A percentile compares a stretch with the other conserved stretches of the same genome.
These are phyloP conservation scores for Pao palembangensis DNA, from an alignment of 2,113 vertebrate genomes.

Conservation along the genomic window DNA sequence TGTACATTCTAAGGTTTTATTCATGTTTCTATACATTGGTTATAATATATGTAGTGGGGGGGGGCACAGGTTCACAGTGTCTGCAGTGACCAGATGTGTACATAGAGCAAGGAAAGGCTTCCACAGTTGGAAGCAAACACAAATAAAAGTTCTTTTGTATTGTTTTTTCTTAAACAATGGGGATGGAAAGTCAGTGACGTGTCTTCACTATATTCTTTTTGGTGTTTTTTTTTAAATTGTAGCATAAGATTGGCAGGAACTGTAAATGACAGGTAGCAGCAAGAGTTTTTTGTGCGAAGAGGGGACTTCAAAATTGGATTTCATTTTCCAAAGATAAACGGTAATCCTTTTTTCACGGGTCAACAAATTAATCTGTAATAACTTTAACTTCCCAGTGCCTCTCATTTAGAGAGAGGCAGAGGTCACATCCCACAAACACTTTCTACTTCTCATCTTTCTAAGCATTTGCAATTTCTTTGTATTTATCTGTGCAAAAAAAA, in stretches of 20 bases:
- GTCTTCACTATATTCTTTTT: background rate
- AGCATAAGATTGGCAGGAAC: constrained; percentile 29
- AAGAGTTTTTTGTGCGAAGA: background rate
- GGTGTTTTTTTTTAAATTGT: constrained; percentile 28
- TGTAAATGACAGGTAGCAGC: constrained; percentile 20
- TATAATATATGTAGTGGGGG: constrained; percentile 26
- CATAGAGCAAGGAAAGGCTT: constrained; percentile 18
- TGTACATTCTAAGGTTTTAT: constrained; percentile 47
- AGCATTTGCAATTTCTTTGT: background rate
- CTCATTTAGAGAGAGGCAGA: background rate
- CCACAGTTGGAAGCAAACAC: constrained; percentile 21
- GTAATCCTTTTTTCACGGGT: background rate
- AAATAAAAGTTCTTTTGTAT: constrained; percentile 2
- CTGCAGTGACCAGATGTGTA: constrained; percentile 36
- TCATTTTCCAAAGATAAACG: constrained; percentile 7
- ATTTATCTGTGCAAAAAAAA: constrained; percentile 35
- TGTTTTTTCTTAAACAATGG: constrained; percentile 8
- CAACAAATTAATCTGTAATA: background rate
- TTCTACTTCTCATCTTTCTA: background rate
- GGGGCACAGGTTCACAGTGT: constrained; percentile 27
- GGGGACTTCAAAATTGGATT: constrained; percentile 2
- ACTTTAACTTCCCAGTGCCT: background rate
- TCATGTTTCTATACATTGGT: constrained; percentile 11
- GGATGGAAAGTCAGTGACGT: background rate
- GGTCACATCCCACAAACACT: too few species aligned